Conservation (phyloP, 1,140 invertebrate genomes). For the Bombus waltoni region DNA sequence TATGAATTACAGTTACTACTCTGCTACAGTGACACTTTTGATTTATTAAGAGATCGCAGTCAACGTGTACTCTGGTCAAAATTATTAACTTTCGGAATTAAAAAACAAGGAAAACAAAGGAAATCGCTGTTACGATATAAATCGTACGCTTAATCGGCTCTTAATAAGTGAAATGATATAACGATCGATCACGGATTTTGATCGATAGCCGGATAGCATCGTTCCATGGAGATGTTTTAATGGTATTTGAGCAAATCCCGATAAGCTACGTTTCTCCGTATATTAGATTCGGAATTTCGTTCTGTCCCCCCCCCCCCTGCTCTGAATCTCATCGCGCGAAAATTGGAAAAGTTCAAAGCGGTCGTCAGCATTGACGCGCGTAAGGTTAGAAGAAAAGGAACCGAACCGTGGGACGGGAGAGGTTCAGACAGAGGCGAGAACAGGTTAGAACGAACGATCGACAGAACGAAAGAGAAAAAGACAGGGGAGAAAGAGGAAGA, state of each 20-base stretch:
- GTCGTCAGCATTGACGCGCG: conserved; percentile 29
- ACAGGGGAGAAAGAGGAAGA: not conserved
- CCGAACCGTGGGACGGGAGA: not conserved
- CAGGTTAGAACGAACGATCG: conserved; percentile 26
- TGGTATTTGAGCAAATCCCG: conserved; percentile 26
- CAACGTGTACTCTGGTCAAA: too few relatives aligned
- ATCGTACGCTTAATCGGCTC: not conserved
- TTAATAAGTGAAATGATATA: not conserved
- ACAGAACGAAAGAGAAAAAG: not conserved
- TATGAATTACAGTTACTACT: not conserved
- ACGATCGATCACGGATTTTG: not conserved
- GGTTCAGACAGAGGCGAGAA: conserved; percentile 1
- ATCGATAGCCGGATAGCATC: not conserved
- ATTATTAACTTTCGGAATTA: too few relatives aligned
- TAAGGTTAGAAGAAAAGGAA: conserved; percentile 42
- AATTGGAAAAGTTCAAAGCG: conserved; percentile 72
- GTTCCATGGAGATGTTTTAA: conserved; percentile 10
- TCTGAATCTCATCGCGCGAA: conserved; percentile 64
- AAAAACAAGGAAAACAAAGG: too few relatives aligned
- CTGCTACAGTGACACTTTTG: too few relatives aligned
- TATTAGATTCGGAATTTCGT: conserved; percentile 56
- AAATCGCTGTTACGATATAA: too few relatives aligned
- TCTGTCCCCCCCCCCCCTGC: conserved; percentile 22
- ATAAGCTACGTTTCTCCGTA: conserved; percentile 46
- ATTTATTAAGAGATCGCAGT: too few relatives aligned